These are phyloP conservation scores for Watsonalla binaria DNA, from an alignment of 2,888 invertebrate genomes.

Conservation along the genomic window DNA sequence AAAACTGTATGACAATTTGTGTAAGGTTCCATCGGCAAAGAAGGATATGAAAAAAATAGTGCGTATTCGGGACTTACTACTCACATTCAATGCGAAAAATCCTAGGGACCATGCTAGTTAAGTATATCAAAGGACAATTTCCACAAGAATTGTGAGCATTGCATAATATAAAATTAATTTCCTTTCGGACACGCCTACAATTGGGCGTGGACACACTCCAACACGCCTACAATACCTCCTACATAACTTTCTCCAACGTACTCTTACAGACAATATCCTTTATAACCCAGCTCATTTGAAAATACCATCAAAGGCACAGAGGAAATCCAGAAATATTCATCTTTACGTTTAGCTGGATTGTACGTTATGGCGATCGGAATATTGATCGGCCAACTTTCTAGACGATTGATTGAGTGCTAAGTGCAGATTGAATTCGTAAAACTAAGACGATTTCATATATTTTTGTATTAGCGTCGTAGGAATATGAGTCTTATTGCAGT, in stretches of 20 bases:
- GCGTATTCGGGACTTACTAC: slow-evolving; percentile 3
- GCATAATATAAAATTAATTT: slow-evolving; percentile 29
- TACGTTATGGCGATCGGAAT: slow-evolving; percentile 56
- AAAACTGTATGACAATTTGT: too few relatives aligned
- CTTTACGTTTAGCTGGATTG: slow-evolving; percentile 29
- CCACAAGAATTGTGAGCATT: background rate
- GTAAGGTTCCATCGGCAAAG: too few relatives aligned
- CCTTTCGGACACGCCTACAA: slow-evolving; percentile 48
- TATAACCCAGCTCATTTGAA: slow-evolving; percentile 50
- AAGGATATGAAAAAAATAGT: too few relatives aligned
- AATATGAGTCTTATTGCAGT: slow-evolving; percentile 4
- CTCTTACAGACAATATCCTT: slow-evolving; percentile 56
- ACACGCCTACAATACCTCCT: slow-evolving; percentile 66
- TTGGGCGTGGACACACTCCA: slow-evolving; percentile 50
- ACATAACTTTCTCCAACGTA: slow-evolving; percentile 37
- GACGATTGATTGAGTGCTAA: slow-evolving; percentile 69
- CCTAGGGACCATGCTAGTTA: too few relatives aligned
- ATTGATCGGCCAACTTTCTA: slow-evolving; percentile 73
- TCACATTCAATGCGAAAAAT: slow-evolving; percentile 1
- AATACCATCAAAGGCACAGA: slow-evolving; percentile 23
- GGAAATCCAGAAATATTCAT: slow-evolving; percentile 25
- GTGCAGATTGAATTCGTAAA: slow-evolving; percentile 17
- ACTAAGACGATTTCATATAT: background rate
- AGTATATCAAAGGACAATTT: too few relatives aligned
- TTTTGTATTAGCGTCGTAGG: background rate